A percentile compares a stretch with the other conserved stretches of the same genome.
Conservation (phyloP, 64 coral and sea anemone genomes). For the Acropora tenuis region DNA sequence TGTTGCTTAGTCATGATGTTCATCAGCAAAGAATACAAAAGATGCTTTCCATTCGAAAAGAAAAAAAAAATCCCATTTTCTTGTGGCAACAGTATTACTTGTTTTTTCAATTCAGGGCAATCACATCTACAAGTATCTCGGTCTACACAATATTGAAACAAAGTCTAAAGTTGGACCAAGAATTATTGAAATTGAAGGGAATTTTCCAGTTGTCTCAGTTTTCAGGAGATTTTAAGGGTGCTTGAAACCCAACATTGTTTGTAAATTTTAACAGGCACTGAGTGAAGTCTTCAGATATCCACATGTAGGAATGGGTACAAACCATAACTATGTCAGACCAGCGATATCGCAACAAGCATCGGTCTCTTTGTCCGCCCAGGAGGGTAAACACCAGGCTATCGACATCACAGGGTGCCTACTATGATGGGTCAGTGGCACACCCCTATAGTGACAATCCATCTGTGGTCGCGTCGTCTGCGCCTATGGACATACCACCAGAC, state of each 20-base stretch:
- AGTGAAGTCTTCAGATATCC: not conserved
- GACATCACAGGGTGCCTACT: slow-evolving; percentile 29
- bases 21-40: too few relatives aligned
- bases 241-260: too few relatives aligned
- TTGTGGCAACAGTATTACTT: too few relatives aligned
- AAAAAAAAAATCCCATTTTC: too few relatives aligned
- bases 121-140: too few relatives aligned
- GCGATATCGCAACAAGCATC: slow-evolving; percentile 55
- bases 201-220: not conserved
- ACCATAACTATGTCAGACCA: slow-evolving; percentile 32
- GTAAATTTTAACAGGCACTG: too few relatives aligned
- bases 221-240: not conserved
- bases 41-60: too few relatives aligned
- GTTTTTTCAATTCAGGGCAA: too few relatives aligned
- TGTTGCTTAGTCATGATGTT: too few relatives aligned
- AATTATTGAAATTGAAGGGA: not conserved
- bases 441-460: slow-evolving; percentile 21
- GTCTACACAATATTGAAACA: too few relatives aligned
- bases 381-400: slow-evolving; percentile 36
- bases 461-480: not conserved
- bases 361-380: slow-evolving; percentile 34
- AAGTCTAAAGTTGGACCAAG: too few relatives aligned
- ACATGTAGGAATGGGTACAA: not conserved
- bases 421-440: not conserved
- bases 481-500: slow-evolving; percentile 27